phyloP scores from a whole-genome alignment of 2,888 invertebrate species.

The Ditylenchus weischeri region DNA sequence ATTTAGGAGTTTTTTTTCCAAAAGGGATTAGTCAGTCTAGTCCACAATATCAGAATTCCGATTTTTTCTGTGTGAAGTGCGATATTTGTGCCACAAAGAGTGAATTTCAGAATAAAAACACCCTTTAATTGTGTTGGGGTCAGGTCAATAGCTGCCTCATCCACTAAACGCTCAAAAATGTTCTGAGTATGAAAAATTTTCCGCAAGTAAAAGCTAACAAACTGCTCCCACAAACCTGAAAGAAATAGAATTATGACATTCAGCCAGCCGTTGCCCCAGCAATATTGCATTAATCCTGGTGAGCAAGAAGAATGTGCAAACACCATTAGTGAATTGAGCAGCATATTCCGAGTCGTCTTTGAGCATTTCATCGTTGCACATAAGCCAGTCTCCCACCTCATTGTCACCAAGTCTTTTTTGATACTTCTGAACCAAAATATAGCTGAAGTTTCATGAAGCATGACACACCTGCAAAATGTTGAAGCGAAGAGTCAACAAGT shows the following conservation, averaged over 20 bases:
- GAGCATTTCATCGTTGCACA: too few relatives aligned
- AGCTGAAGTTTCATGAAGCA: not conserved
- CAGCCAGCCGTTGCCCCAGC: slow-evolving; percentile 20
- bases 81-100: too few relatives aligned
- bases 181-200: too few relatives aligned
- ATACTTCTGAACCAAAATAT: not conserved
- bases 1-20: too few relatives aligned
- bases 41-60: too few relatives aligned
- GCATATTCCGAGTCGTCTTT: slow-evolving; percentile 15
- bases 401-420: slow-evolving; percentile 6
- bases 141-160: not conserved
- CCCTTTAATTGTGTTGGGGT: not conserved
- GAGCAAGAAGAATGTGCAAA: slow-evolving; percentile 15
- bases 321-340: slow-evolving; percentile 26
- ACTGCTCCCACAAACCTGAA: not conserved
- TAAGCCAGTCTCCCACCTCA: slow-evolving; percentile 24
- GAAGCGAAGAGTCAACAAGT: slow-evolving; percentile 9
- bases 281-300: slow-evolving; percentile 19
- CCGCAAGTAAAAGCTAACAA: not conserved
- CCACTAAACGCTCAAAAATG: too few relatives aligned
- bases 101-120: too few relatives aligned
- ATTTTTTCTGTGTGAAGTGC: too few relatives aligned
- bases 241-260: slow-evolving; percentile 27
- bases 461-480: slow-evolving; percentile 7
- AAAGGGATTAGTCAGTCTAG: too few relatives aligned